phyloP scores from a whole-genome alignment of 2,888 invertebrate genomes.

The Lasioglossum marginatum region DNA sequence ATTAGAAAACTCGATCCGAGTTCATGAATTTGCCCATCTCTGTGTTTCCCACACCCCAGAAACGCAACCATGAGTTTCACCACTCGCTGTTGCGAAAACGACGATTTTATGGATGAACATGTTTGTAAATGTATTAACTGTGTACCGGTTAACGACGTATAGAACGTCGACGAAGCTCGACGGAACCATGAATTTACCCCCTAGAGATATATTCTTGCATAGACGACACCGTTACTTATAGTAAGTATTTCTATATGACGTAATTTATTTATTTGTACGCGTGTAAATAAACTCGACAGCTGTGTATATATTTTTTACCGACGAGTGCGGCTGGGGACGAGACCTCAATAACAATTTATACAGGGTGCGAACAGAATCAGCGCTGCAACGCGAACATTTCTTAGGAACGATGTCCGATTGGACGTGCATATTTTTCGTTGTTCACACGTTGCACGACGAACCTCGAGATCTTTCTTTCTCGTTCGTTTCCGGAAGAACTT shows the following conservation, averaged over 20 bases:
- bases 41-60: not conserved
- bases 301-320: conserved; percentile 21
- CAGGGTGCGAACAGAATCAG: not conserved
- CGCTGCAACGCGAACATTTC: not conserved
- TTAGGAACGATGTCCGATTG: not conserved
- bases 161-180: not conserved
- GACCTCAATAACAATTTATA: conserved; percentile 16
- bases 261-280: conserved; percentile 41
- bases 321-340: conserved; percentile 6
- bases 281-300: conserved; percentile 40
- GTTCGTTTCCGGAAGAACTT: conserved; percentile 17
- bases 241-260: conserved; percentile 1
- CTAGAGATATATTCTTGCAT: conserved; percentile 20
- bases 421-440: not conserved
- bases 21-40: conserved; percentile 6
- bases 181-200: not conserved
- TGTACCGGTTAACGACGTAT: conserved; percentile 19
- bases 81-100: not conserved
- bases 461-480: not conserved
- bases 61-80: not conserved
- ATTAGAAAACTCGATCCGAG: not conserved
- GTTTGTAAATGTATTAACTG: conserved; percentile 14
- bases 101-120: not conserved
- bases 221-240: conserved; percentile 17
- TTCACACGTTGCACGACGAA: not conserved